phyloP scores from a whole-genome alignment of 2,797 vertebrate genomes.

The Psittacula echo region DNA sequence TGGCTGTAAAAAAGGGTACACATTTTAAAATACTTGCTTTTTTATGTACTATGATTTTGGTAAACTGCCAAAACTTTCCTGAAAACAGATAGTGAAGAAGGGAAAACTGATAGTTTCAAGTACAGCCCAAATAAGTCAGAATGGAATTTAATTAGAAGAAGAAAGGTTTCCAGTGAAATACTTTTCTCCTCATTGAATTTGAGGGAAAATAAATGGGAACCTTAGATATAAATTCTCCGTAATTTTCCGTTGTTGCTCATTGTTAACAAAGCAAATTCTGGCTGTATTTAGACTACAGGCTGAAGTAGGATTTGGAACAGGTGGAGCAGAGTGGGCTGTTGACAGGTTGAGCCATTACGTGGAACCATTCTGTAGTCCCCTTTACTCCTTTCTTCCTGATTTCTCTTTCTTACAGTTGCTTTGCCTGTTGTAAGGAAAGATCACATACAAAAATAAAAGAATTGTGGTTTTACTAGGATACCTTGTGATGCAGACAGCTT shows the following conservation, averaged over 20 bases:
- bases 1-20: neutral
- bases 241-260: neutral
- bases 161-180: neutral
- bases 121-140: neutral
- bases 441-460: neutral
- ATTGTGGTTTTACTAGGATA: neutral
- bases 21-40: neutral
- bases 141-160: neutral
- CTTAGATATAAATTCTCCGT: neutral
- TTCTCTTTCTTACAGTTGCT: neutral
- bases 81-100: neutral
- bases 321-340: neutral
- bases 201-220: neutral
- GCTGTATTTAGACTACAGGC: neutral
- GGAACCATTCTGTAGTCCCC: neutral
- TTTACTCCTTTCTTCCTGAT: neutral
- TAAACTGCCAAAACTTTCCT: neutral
- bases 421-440: neutral
- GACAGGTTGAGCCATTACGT: neutral
- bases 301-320: neutral
- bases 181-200: neutral
- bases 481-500: neutral
- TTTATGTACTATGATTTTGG: neutral
- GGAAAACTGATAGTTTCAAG: neutral
- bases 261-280: neutral